A percentile compares a stretch with the other conserved stretches of the same genome.
Conservation (phyloP, 2,797 vertebrate genomes). For the Siniperca scherzeri region DNA sequence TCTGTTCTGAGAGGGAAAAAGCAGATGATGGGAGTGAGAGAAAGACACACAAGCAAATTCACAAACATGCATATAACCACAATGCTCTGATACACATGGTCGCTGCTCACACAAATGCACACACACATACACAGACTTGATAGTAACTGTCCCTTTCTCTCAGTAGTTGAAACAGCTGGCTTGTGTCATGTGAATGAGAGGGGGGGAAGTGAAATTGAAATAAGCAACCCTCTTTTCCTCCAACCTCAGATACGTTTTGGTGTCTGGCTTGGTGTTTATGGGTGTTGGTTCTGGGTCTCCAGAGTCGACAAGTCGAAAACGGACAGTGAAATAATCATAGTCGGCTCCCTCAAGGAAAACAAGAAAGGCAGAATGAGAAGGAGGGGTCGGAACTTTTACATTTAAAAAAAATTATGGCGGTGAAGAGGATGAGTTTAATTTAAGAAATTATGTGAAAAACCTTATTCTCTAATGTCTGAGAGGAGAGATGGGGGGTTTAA, state of each 20-base stretch:
- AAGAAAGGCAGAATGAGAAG: neutral
- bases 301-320: slow-evolving; percentile 8
- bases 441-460: slow-evolving; percentile 38
- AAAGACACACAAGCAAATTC: slow-evolving; percentile 55
- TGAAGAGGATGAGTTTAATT: slow-evolving; percentile 51
- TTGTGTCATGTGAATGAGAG: slow-evolving; percentile 68
- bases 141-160: slow-evolving; percentile 68
- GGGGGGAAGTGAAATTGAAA: slow-evolving; percentile 35
- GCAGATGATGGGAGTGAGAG: slow-evolving; percentile 40
- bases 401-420: neutral
- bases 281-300: slow-evolving; percentile 38
- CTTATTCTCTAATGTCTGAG: slow-evolving; percentile 29
- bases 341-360: slow-evolving; percentile 23
- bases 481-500: slow-evolving; percentile 15
- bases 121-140: slow-evolving; percentile 41
- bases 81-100: slow-evolving; percentile 60
- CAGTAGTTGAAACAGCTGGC: slow-evolving; percentile 71
- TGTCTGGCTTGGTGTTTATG: slow-evolving; percentile 56
- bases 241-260: slow-evolving; percentile 63
- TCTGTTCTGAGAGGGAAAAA: slow-evolving; percentile 86
- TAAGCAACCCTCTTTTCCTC: slow-evolving; percentile 27
- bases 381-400: slow-evolving; percentile 34
- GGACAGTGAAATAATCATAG: slow-evolving; percentile 14
- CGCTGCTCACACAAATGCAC: slow-evolving; percentile 56
- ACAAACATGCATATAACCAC: slow-evolving; percentile 48